Base-by-base conservation (phyloP, 2,797 vertebrate genomes). In the Pempheris klunzingeri region DNA sequence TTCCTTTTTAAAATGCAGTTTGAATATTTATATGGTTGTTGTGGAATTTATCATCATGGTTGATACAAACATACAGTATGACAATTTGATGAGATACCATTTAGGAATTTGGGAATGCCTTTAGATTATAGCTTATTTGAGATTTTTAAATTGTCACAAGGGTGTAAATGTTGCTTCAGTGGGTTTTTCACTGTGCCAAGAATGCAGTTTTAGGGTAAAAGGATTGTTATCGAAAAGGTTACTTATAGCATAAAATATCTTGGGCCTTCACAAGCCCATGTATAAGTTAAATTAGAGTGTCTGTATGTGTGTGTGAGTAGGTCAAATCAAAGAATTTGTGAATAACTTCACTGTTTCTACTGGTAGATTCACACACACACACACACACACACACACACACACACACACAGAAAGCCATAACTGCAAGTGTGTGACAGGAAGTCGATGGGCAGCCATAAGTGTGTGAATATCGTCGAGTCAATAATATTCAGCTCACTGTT, bases 371-470 rank as follows among this genome's bases (percentile, higher is more conserved):
- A 52, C 36, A 28, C 54, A 57, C 59, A 64, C 43, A 66, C n/a
- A 71, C 46, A 72, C 64, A 74, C 59, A 58, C 73, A 57, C 47
- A 50, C 55, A 59, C 18, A 62, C 55, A 47, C 44, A 39, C 58
- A 71, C 59, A 76, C 50, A 49, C n/a, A 67, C 3, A 74, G 36
- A 76, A 70, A 77, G 76, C 70, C 85, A 90, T 92, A 88, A 90
- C 81, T 92, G 49, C 55, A 49, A 81, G 78, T 71, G 82, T 81
- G 67, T 87, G 87, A 90, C 71, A 28, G 85, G 77, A 90, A 91
- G 88, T 95, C 92, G 61, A 93, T 94, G 83, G 54, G 81, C 57
- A 69, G 84, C 86, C 77, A 82, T 87, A 87, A 89, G 82, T 87
- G 87, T 89, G 88, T 86, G 91, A 88, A 91, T 87, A 88, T 87